These are phyloP conservation scores for Atta cephalotes DNA, from an alignment of 1,140 invertebrate species.

Conservation along the genomic window DNA sequence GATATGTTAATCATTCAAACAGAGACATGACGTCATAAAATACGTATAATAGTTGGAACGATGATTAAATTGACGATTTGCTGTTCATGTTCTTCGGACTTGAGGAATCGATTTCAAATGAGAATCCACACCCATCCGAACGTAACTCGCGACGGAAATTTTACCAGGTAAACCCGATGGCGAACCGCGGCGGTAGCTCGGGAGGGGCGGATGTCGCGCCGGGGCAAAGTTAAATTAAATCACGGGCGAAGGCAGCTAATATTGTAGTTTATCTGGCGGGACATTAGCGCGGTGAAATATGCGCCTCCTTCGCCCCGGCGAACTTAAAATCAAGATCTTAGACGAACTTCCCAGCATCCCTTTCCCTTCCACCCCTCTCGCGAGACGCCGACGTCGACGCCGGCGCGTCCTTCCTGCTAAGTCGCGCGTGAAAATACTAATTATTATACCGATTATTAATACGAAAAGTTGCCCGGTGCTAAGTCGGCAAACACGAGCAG, in stretches of 20 bases:
- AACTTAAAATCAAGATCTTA: conserved; percentile 86
- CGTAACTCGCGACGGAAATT: conserved; percentile 15
- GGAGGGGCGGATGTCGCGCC: conserved; percentile 82
- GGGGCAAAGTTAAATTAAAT: conserved; percentile 86
- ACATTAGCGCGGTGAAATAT: conserved; percentile 86
- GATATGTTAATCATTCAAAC: not conserved
- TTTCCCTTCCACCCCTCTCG: conserved; percentile 52
- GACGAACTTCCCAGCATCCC: conserved; percentile 77
- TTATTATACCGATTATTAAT: conserved; percentile 87
- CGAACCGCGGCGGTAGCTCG: conserved; percentile 52
- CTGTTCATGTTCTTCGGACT: not conserved
- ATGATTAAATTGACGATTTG: not conserved
- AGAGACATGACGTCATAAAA: not conserved
- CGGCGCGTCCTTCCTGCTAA: conserved; percentile 83
- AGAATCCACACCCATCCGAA: conserved; percentile 1
- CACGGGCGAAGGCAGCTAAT: conserved; percentile 84
- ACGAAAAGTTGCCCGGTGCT: conserved; percentile 82
- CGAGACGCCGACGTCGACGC: conserved; percentile 49
- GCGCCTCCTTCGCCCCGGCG: conserved; percentile 79
- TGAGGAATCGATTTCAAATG: conserved; percentile 9
- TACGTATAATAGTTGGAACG: not conserved
- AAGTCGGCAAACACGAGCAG: conserved; percentile 50
- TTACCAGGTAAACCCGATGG: conserved; percentile 23
- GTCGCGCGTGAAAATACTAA: conserved; percentile 86
- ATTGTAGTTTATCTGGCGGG: conserved; percentile 86